Conservation (phyloP, 2,797 vertebrate species). For the Enteromius treurensis region DNA sequence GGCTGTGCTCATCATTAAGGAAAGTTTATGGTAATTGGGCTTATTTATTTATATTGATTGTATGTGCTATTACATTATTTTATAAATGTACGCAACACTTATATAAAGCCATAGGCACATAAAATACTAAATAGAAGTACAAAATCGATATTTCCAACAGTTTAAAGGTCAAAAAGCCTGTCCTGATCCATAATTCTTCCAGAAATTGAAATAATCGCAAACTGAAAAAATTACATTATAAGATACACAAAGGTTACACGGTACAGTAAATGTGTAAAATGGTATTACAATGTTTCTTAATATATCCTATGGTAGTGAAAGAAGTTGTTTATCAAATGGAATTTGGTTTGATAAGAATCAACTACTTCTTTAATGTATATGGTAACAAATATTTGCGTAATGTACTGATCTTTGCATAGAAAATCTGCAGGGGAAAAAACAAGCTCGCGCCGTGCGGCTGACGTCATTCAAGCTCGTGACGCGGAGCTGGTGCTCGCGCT, state of each 20-base stretch:
- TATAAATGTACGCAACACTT: neutral
- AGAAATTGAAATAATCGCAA: neutral
- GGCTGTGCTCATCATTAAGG: neutral
- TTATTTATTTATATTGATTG: neutral
- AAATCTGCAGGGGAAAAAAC: neutral
- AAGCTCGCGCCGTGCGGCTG: neutral
- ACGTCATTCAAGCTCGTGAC: constrained; percentile 13
- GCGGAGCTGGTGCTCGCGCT: neutral
- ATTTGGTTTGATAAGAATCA: neutral
- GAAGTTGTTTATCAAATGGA: neutral
- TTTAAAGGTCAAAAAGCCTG: neutral
- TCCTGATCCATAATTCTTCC: neutral
- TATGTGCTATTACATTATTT: neutral
- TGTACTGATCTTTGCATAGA: neutral
- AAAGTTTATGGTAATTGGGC: neutral
- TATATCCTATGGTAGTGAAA: neutral
- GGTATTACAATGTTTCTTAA: neutral
- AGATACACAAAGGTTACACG: too few relatives aligned
- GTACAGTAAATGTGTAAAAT: neutral
- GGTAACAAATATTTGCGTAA: too few relatives aligned
- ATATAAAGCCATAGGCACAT: neutral
- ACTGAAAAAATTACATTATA: neutral
- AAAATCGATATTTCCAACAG: neutral
- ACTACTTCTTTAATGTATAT: neutral
- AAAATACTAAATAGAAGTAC: neutral